Conservation (phyloP, 2,888 invertebrate genomes). For the Corbicula japonica region DNA sequence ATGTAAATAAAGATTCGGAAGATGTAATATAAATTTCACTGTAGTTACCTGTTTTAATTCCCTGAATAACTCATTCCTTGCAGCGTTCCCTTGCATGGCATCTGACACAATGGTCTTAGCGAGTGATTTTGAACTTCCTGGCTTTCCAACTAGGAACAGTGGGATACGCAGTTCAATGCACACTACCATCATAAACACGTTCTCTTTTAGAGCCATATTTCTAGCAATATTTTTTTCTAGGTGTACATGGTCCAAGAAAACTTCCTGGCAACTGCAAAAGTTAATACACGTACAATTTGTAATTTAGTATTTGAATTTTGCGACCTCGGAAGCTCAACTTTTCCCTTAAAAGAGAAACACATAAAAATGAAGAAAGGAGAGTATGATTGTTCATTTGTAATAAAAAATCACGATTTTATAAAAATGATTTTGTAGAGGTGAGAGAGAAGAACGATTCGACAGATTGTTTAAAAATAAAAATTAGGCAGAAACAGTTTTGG, state of each 20-base stretch:
- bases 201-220: conserved; percentile 82
- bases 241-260: conserved; percentile 34
- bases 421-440: too few relatives aligned
- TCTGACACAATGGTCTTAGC: conserved; percentile 84
- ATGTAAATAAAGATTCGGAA: neutral
- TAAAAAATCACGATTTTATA: too few relatives aligned
- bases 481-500: too few relatives aligned
- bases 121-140: conserved; percentile 85
- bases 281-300: neutral
- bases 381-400: too few relatives aligned
- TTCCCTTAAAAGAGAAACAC: too few relatives aligned
- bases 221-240: conserved; percentile 49
- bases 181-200: conserved; percentile 85
- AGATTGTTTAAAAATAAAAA: too few relatives aligned
- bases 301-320: neutral
- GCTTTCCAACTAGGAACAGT: conserved; percentile 85
- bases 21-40: neutral
- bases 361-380: too few relatives aligned
- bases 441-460: too few relatives aligned
- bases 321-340: too few relatives aligned
- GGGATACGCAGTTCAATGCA: conserved; percentile 85
- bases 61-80: conserved; percentile 77
- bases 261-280: conserved; percentile 78
- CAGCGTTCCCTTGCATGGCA: conserved; percentile 83
- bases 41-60: conserved; percentile 77